Evolutionary conservation across 2,113 vertebrate species (phyloP).

Genomic region (Oncorhynchus gorbuscha): DNA sequence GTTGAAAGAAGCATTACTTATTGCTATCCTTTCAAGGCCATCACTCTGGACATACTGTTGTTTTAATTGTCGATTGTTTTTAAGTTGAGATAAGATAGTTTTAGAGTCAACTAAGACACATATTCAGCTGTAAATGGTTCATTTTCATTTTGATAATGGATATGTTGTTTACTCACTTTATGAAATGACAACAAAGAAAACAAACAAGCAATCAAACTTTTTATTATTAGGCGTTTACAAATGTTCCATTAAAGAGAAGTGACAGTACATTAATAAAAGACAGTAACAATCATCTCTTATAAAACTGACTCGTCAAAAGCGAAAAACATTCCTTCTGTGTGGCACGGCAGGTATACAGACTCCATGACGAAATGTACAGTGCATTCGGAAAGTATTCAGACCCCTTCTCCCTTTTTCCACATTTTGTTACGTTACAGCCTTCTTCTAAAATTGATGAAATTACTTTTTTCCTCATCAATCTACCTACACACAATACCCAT

Average conservation of each 20-base stretch:
- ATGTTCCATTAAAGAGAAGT: slow-evolving; percentile 45
- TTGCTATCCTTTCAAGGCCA: slow-evolving; percentile 34
- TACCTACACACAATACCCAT: no score
- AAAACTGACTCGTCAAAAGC: not conserved
- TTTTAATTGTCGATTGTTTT: slow-evolving; percentile 40
- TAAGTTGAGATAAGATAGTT: slow-evolving; percentile 45
- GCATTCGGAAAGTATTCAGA: no score
- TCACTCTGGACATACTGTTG: slow-evolving; percentile 22
- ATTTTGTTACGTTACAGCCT: no score
- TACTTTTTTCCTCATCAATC: no score
- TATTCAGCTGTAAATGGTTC: slow-evolving; percentile 18
- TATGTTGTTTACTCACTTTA: slow-evolving; percentile 46
- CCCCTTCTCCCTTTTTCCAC: no score
- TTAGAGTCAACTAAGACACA: slow-evolving; percentile 18
- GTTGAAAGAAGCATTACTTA: slow-evolving; percentile 37
- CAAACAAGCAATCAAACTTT: slow-evolving; percentile 44
- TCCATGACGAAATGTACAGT: no score
- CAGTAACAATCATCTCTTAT: not conserved
- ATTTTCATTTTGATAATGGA: slow-evolving; percentile 42
- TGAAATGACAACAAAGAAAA: slow-evolving; percentile 50
- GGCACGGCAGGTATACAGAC: no score
- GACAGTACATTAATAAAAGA: slow-evolving; percentile 3
- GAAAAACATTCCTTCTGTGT: not conserved
- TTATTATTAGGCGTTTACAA: slow-evolving; percentile 46
- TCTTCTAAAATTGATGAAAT: no score